These are phyloP conservation scores for Tipula unca DNA, from an alignment of 2,888 invertebrate species.

Conservation along the genomic window DNA sequence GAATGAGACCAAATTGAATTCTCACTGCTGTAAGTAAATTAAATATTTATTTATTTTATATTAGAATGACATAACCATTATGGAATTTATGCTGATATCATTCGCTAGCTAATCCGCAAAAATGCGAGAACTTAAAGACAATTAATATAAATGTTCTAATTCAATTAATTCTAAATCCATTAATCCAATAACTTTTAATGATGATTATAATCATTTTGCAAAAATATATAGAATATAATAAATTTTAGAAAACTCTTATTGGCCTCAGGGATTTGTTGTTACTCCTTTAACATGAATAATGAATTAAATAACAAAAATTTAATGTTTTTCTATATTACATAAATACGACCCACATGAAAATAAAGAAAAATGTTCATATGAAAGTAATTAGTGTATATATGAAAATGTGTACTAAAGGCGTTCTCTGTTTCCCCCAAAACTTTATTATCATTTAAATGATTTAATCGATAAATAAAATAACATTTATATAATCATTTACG, in stretches of 20 bases:
- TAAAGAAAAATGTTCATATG: not conserved
- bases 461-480: too few relatives aligned
- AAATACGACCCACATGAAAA: not conserved
- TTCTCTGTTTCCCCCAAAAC: too few relatives aligned
- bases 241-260: not conserved
- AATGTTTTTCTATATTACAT: not conserved
- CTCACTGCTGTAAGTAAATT: not conserved
- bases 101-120: not conserved
- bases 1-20: too few relatives aligned
- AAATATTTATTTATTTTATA: not conserved
- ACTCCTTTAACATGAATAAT: not conserved
- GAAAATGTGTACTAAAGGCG: too few relatives aligned
- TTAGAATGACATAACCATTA: not conserved
- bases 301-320: not conserved
- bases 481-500: too few relatives aligned
- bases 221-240: not conserved
- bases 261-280: not conserved
- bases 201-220: not conserved
- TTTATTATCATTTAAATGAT: too few relatives aligned
- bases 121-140: not conserved
- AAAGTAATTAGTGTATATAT: too few relatives aligned
- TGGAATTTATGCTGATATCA: not conserved
- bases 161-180: not conserved
- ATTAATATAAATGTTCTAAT: not conserved
- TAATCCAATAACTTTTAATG: not conserved